Percentiles rank a stretch among this genome's conserved stretches.
Conservation (phyloP, 2,113 vertebrate genomes). For the Myotis yumanensis region DNA sequence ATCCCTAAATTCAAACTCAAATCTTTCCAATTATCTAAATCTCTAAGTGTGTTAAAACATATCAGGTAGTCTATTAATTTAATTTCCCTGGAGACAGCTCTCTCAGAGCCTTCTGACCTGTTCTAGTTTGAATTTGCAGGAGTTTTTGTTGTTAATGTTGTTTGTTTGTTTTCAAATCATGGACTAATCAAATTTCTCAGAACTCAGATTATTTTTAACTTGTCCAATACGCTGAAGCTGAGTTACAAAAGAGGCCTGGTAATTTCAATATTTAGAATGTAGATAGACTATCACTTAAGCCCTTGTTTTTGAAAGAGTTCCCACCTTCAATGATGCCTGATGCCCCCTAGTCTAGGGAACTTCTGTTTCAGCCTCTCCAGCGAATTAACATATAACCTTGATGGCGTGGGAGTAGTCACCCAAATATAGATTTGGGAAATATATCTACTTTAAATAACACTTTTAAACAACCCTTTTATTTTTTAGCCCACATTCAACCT, state of each 20-base stretch:
- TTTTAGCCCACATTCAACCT: not conserved
- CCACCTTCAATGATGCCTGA: not conserved
- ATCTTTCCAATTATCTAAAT: not conserved
- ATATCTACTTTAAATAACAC: not conserved
- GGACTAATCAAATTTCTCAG: not conserved
- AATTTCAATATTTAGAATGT: not conserved
- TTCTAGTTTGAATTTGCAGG: not conserved
- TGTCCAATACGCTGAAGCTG: not conserved
- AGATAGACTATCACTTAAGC: not conserved
- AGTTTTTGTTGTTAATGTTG: not conserved
- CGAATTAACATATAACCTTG: not conserved
- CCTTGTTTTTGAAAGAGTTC: not conserved
- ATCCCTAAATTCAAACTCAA: not conserved
- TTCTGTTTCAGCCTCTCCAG: not conserved
- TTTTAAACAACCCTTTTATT: not conserved
- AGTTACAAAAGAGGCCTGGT: not conserved
- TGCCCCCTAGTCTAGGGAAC: too few relatives aligned
- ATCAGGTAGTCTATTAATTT: not conserved
- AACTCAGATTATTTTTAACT: not conserved
- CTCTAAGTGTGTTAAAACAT: not conserved
- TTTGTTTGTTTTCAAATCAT: not conserved
- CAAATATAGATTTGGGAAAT: not conserved
- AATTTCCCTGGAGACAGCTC: not conserved
- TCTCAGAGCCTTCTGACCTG: not conserved
- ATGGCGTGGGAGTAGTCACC: not conserved